phyloP scores from a whole-genome alignment of 1,140 invertebrate species.

The Steinernema feltiae region DNA sequence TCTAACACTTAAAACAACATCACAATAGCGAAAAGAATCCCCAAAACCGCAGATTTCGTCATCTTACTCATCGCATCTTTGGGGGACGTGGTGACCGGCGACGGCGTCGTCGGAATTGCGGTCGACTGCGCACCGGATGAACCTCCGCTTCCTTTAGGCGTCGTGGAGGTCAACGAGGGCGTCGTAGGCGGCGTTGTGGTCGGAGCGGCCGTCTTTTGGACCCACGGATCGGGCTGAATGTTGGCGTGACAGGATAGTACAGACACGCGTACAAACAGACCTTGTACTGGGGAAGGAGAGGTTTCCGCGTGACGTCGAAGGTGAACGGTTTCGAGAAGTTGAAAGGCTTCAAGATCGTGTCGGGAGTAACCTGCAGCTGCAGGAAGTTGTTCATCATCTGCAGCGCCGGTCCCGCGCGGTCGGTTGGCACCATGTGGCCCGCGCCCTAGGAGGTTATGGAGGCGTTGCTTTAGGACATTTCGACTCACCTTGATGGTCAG shows the following conservation, averaged over 20 bases:
- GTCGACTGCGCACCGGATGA: no score
- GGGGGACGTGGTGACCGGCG: no score
- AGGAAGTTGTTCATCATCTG: slow-evolving; percentile 58
- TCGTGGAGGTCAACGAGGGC: no score
- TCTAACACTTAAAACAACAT: no score
- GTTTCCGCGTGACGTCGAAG: neutral
- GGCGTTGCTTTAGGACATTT: neutral
- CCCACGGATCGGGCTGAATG: neutral
- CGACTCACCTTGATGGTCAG: neutral
- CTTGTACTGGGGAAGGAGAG: neutral
- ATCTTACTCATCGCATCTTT: no score
- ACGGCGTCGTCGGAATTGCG: no score
- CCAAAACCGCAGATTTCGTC: no score
- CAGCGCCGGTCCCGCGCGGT: slow-evolving; percentile 60
- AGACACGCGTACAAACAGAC: neutral
- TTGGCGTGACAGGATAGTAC: neutral
- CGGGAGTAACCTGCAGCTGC: neutral
- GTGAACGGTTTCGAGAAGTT: neutral
- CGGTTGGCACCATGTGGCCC: slow-evolving; percentile 64
- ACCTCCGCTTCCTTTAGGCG: no score
- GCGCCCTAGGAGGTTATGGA: slow-evolving; percentile 58
- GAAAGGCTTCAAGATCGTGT: neutral
- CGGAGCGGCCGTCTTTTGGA: neutral
- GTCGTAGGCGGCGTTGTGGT: no score
- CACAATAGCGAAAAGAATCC: no score